Conservation (phyloP, 1,140 invertebrate species). For the Pogonomyrmex californicus region DNA sequence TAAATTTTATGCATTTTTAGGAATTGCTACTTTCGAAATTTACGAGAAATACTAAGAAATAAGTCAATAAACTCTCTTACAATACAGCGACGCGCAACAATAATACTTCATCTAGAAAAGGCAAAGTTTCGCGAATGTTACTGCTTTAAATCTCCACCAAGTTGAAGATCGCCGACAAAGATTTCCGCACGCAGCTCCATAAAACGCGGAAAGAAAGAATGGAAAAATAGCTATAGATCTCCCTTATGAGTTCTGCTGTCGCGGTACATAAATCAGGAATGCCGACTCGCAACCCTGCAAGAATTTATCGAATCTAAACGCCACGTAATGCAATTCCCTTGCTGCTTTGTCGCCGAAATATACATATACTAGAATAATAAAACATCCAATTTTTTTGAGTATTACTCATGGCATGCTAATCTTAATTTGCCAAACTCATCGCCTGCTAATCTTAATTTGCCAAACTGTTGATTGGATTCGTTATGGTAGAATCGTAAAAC, state of each 20-base stretch:
- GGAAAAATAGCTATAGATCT: conserved; percentile 55
- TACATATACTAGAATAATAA: conserved; percentile 52
- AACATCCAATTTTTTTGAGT: conserved; percentile 21
- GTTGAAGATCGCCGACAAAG: conserved; percentile 47
- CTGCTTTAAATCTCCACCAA: conserved; percentile 34
- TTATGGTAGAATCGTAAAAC: conserved; percentile 14
- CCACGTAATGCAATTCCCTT: conserved; percentile 43
- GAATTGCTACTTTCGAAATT: neutral
- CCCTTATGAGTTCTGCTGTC: conserved; percentile 60
- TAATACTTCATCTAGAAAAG: neutral
- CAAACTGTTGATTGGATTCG: conserved; percentile 47
- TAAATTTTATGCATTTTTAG: neutral
- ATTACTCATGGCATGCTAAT: too few relatives aligned
- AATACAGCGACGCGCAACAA: neutral
- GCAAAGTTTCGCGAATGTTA: conserved; percentile 36
- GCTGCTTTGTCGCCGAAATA: conserved; percentile 27
- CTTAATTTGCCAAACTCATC: too few relatives aligned
- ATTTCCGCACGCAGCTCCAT: conserved; percentile 13
- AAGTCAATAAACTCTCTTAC: neutral
- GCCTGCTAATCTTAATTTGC: neutral
- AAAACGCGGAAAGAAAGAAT: conserved; percentile 30
- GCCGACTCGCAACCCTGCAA: conserved; percentile 22
- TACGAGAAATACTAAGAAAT: conserved; percentile 7
- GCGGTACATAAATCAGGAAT: conserved; percentile 54
- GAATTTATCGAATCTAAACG: conserved; percentile 61